Evolutionary conservation across 2,888 invertebrate genomes (phyloP), one percentile per base, ranked within the genome.

Genomic region (Steinernema carpocapsae): DNA sequence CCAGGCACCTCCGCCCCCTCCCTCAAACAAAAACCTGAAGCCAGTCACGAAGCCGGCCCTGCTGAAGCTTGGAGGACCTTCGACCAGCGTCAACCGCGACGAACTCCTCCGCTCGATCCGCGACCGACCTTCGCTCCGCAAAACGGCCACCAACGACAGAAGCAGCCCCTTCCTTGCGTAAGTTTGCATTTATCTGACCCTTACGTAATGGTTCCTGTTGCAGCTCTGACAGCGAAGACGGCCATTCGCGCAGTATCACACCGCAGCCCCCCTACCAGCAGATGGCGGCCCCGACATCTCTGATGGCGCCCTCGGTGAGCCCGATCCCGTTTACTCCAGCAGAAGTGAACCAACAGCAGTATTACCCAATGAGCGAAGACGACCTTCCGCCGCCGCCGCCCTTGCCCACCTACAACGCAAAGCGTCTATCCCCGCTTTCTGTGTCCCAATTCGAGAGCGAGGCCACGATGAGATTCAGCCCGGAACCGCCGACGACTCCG

Each of bases 31-130:
- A n/a, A 73, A 70, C n/a, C 43, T 72, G 12, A 75, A 76, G 29
- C 56, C 78, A 19, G n/a, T 70, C 10, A 75, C 74, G 26, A 75
- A 75, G 70, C 81, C 84, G 24, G 76, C 77, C 3, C 52, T 83
- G 45, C 75, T 79, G 24, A 82, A 84, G 71, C 64, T 83, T 24
- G 84, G 83, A 29, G 82, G 82, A 2, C 64, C 64, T 12, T 64
- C 64, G 32, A 64, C 64, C 37, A 64, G 64, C 19, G 64, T 64
- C 17, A 64, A 37, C 64, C 24, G 64, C 3, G 64, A 64, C 14
- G 64, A 64, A 32, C 19, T 64, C 6, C 37, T 64, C 1, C 24
- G 19, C 32, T 64, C 64, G 1, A 64, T 64, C 29, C 29, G 64
- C 1, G 29, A 26, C 1, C 32, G 64, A 32, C 4, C 1, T 32